Base-by-base conservation (phyloP, 2,797 vertebrate genomes). In the Allobates femoralis region DNA sequence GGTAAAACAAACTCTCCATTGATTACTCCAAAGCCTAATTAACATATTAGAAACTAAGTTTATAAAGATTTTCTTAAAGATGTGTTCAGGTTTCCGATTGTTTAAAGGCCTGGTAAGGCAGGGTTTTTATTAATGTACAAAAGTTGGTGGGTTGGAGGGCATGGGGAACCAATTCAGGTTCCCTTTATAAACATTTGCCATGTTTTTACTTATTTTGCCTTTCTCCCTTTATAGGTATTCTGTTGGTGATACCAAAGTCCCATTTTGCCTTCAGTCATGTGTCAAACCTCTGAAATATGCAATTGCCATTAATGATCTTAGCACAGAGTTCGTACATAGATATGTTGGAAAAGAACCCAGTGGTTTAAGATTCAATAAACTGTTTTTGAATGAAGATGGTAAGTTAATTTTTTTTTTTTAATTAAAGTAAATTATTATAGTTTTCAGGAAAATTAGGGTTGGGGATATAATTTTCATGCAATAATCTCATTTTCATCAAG, bases 321-420 rank as follows among this genome's bases (percentile, higher is more conserved):
- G 98, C 92, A 99, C 97, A 0, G 98, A 99, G 75, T 99, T 98
- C 0, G 98, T 99, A 32, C 98, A 99, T 94, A 96, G 96, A 92
- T 99, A 99, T 46, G 98, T 99, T 73, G 98, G 97, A 64, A 99
- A 99, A 91, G 98, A 99, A 91, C 98, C 98, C 64, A 99, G 98
- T 85, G 98, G 98, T 21, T 92, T 99, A 90, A 94, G 97, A 50
- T 99, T 99, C 94, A 99, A 99, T 95, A 99, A 99, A 90, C 93
- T 99, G 34, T 99, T 99, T 94, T 95, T 99, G 89, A 96, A 99
- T 86, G 98, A 99, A 93, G 98, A 99, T 69, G 98, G 98, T 99
- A 94, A 96, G 53, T 69, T 34, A 14, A 19, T 4, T 56, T 62
- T 18, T 58, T 58, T 46, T 79, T 10, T 46, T 0, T 79, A 21